Evolutionary conservation across 2,797 vertebrate genomes (phyloP).

Genomic region (Dromococcyx pavoninus): DNA sequence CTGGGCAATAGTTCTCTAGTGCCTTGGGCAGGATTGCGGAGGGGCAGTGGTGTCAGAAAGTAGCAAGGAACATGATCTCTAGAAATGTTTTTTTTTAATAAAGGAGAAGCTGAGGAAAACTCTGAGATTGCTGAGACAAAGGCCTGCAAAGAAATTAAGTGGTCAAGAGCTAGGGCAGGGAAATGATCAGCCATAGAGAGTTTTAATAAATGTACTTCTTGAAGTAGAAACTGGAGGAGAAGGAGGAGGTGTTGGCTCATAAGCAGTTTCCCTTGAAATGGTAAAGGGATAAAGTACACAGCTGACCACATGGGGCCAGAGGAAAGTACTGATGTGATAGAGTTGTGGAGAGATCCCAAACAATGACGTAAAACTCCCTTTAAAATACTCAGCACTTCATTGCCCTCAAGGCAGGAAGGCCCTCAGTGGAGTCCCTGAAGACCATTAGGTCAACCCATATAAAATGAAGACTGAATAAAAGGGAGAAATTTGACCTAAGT

Average conservation of each 20-base stretch:
- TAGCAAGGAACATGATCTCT: not conserved
- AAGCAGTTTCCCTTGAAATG: not conserved
- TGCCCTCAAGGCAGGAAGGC: not conserved
- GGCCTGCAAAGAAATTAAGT: not conserved
- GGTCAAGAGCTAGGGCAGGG: not conserved
- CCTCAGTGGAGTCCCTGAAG: not conserved
- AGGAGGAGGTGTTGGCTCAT: not conserved
- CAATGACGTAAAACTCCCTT: not conserved
- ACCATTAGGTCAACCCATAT: not conserved
- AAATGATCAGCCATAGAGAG: not conserved
- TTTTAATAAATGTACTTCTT: not conserved
- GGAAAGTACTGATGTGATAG: not conserved
- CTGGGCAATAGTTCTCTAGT: not conserved
- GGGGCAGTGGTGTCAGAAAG: not conserved
- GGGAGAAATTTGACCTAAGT: not conserved
- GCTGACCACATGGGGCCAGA: not conserved
- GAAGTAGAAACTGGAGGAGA: not conserved
- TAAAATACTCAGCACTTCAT: not conserved
- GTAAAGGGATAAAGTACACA: not conserved
- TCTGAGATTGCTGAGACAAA: not conserved
- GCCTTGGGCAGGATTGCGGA: not conserved
- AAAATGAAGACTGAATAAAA: not conserved
- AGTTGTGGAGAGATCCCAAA: not conserved
- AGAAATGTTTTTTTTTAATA: not conserved
- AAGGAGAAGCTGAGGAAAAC: not conserved